A percentile compares a stretch with the other conserved stretches of the same genome.
Evolutionary conservation across 1,140 invertebrate genomes (phyloP).

Genomic region (Drosophila burlai): DNA sequence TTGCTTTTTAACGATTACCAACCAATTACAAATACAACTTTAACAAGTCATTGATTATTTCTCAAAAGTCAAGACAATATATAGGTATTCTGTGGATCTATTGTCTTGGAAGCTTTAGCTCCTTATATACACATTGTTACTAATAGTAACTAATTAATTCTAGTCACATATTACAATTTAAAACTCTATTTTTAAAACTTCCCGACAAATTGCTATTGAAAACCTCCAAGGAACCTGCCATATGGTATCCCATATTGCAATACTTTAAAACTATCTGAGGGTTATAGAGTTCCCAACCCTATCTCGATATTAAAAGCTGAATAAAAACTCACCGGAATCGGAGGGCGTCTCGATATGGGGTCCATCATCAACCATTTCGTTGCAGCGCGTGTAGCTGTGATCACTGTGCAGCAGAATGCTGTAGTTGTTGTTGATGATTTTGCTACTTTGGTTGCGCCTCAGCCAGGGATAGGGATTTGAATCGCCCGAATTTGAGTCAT

Average conservation of each 20-base stretch:
- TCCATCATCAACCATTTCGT: conserved; percentile 85
- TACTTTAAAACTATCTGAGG: background rate
- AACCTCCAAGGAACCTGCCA: background rate
- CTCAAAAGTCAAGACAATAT: background rate
- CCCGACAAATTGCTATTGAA: background rate
- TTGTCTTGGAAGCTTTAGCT: background rate
- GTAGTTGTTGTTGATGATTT: background rate
- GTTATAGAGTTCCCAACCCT: too few relatives aligned
- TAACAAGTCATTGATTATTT: background rate
- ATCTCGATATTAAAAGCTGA: background rate
- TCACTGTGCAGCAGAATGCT: conserved; percentile 85
- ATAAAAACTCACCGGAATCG: conserved; percentile 91
- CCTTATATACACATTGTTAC: too few relatives aligned
- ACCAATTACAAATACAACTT: background rate
- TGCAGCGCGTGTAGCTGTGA: conserved; percentile 90
- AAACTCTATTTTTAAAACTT: background rate
- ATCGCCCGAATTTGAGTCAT: conserved; percentile 52
- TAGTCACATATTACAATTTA: background rate
- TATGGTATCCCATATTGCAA: background rate
- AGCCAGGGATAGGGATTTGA: conserved; percentile 1
- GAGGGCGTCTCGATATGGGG: conserved; percentile 91
- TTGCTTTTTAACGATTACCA: conserved; percentile 18
- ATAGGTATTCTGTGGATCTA: background rate
- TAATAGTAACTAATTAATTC: background rate
- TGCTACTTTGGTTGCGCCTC: background rate